These are phyloP conservation scores for Steinernema scapterisci DNA, from an alignment of 2,888 invertebrate species.

Conservation along the genomic window DNA sequence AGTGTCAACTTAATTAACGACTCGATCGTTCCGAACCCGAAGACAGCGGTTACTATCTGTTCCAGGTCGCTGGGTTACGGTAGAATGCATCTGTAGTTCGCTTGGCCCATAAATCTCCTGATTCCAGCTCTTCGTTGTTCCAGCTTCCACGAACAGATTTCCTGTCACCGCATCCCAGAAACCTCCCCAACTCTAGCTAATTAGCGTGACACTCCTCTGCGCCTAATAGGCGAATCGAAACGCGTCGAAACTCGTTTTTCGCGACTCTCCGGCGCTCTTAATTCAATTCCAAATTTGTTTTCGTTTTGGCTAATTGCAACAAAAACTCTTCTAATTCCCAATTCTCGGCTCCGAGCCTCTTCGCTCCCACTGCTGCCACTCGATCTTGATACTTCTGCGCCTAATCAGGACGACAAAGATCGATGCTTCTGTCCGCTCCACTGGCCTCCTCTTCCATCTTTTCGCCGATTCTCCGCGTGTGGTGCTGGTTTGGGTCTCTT, in stretches of 20 bases:
- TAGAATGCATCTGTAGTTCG: neutral
- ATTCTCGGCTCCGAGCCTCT: neutral
- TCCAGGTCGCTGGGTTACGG: neutral
- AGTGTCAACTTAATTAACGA: constrained; percentile 25
- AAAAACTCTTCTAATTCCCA: neutral
- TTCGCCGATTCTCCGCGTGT: no score
- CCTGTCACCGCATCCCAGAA: no score
- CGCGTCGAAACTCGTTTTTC: constrained; percentile 5
- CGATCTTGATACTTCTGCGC: neutral
- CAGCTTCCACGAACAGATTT: no score
- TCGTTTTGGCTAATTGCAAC: constrained; percentile 14
- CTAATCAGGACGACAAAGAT: neutral
- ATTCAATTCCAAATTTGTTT: constrained; percentile 8
- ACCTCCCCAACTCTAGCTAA: no score
- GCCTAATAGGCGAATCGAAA: constrained; percentile 1
- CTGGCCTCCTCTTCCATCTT: no score
- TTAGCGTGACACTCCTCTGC: neutral
- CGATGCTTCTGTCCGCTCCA: neutral
- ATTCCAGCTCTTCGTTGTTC: no score
- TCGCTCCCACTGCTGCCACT: neutral
- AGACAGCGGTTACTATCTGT: neutral
- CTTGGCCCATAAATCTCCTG: no score
- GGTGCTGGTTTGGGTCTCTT: no score
- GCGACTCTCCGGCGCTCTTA: constrained; percentile 1
- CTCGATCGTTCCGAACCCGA: neutral